Evolutionary conservation across 2,888 invertebrate genomes (phyloP).

Genomic region (Hydroisotoma schaefferi): DNA sequence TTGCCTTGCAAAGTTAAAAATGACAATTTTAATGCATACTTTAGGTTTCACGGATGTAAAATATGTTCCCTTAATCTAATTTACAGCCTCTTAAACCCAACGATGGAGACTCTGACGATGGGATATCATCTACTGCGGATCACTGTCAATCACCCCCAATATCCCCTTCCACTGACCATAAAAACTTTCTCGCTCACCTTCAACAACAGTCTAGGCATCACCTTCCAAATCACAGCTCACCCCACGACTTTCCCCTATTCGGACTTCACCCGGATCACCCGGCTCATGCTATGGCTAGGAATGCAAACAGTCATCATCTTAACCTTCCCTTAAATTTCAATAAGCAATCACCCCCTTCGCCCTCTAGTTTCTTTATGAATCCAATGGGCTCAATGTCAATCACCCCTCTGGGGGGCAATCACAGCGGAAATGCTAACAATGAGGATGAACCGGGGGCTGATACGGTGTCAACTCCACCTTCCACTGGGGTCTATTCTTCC

Average conservation of each 20-base stretch:
- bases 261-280: slow-evolving; percentile 15
- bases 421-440: background rate
- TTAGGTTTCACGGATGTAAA: slow-evolving; percentile 1
- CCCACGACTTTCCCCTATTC: slow-evolving; percentile 19
- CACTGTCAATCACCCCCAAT: slow-evolving; percentile 9
- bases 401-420: background rate
- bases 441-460: slow-evolving; percentile 18
- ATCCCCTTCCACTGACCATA: slow-evolving; percentile 11
- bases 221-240: background rate
- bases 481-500: slow-evolving; percentile 22
- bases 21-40: too few relatives aligned
- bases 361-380: slow-evolving; percentile 17
- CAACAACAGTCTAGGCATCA: background rate
- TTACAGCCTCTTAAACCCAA: slow-evolving; percentile 18
- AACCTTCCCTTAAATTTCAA: slow-evolving; percentile 2
- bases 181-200: slow-evolving; percentile 4
- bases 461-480: slow-evolving; percentile 21
- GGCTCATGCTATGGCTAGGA: background rate
- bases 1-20: too few relatives aligned
- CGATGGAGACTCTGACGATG: slow-evolving; percentile 20
- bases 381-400: slow-evolving; percentile 13
- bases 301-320: too few relatives aligned
- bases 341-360: slow-evolving; percentile 19
- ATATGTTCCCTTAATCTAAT: slow-evolving; percentile 10
- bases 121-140: slow-evolving; percentile 4